Percentiles rank a stretch among this genome's conserved stretches.
phyloP scores from a whole-genome alignment of 2,113 vertebrate genomes.

The Oriolus oriolus region DNA sequence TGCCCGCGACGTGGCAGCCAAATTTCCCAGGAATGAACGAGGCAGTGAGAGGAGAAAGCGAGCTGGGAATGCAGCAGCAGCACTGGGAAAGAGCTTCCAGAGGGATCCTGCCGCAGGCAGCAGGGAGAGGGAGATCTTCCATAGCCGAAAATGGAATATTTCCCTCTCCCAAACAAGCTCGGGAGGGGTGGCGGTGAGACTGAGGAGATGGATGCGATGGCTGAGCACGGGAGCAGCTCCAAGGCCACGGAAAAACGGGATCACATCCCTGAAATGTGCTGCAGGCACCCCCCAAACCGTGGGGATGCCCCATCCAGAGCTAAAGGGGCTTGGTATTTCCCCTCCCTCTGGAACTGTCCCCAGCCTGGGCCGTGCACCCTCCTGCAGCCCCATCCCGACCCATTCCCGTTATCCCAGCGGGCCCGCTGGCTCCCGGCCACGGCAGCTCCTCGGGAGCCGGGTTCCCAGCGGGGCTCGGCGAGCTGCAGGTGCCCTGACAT shows the following conservation, averaged over 20 bases:
- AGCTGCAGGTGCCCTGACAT: not conserved
- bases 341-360: not conserved
- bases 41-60: not conserved
- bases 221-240: not conserved
- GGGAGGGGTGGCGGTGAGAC: not conserved
- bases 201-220: not conserved
- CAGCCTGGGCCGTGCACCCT: not conserved
- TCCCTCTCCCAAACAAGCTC: not conserved
- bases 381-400: not conserved
- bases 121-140: not conserved
- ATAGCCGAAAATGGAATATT: accelerated
- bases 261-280: not conserved
- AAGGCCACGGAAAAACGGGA: accelerated
- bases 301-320: not conserved
- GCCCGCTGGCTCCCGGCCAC: not conserved
- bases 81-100: not conserved
- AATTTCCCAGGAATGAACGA: not conserved
- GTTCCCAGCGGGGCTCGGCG: not conserved
- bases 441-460: accelerated
- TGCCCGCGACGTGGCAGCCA: not conserved
- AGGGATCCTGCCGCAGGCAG: not conserved
- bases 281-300: accelerated
- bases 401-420: not conserved
- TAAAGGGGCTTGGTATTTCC: accelerated
- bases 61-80: not conserved